Base-by-base conservation (phyloP, 2,113 vertebrate genomes). In the Centropristis striata region DNA sequence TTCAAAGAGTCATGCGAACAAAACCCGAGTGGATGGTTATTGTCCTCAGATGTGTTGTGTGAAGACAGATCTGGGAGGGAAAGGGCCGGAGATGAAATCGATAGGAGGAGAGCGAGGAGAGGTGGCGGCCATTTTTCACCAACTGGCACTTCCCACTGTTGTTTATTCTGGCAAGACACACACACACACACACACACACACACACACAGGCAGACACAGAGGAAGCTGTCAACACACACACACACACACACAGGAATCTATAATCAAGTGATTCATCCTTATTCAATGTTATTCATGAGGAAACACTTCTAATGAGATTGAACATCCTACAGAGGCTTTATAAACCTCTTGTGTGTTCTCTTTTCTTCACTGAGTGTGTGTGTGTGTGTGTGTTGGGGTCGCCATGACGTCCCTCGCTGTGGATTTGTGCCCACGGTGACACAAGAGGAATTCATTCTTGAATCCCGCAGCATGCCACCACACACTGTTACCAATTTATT, bases 61-160 rank as follows among this genome's bases (percentile, higher is more conserved):
- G 68, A 76, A 78, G 89, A 92, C 75, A 74, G 61, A 92, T 93
- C 84, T 83, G 39, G 36, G 16, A 39, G 14, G 20, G 66, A 87
- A 88, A 80, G 71, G 78, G 61, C 80, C 84, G 57, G 75, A 84
- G 85, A 91, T 88, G 84, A 87, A 90, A 91, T 93, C 90, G 86
- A 90, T 87, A 75, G 57, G 37, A 54, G 77, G 54, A 67, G 67
- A 76, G 51, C 32, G 61, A 81, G 23, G 63, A 60, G 78, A 77
- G 77, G 71, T 66, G 69, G 80, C 9, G 10, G 21, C 69, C 71
- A 86, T 87, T 91, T 77, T 85, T 91, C 83, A 88, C 47, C 8
- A 23, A 78, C 44, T 80, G 75, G 77, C 80, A 75, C 79, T 75
- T 87, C 23, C 36, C 42, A 69, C 55, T 66, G 77, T 73, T 84